phyloP scores from a whole-genome alignment of 2,113 vertebrate species.

The Clarias gariepinus region DNA sequence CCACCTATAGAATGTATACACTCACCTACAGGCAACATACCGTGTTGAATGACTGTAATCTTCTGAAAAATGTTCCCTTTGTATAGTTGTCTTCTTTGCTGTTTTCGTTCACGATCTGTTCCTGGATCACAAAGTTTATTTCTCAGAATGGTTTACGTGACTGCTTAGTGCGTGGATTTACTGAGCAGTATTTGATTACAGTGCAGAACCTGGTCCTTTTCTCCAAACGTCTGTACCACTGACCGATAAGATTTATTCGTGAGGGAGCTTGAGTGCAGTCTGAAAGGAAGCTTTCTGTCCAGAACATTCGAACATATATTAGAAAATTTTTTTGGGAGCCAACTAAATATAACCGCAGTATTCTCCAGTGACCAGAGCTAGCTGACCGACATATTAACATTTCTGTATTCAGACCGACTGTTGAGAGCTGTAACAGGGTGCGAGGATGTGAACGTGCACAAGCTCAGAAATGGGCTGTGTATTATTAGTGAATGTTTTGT shows the following conservation, averaged over 20 bases:
- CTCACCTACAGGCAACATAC: neutral
- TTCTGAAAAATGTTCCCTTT: neutral
- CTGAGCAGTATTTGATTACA: constrained; percentile 23
- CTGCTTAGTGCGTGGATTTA: neutral
- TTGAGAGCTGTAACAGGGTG: constrained; percentile 20
- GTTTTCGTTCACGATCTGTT: neutral
- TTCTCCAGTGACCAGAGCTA: constrained; percentile 36
- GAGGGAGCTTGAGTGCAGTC: constrained; percentile 17
- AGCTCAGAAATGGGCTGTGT: constrained; percentile 5
- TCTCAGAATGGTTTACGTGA: constrained; percentile 1
- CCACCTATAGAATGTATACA: neutral
- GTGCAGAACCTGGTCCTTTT: constrained; percentile 28
- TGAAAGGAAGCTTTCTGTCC: constrained; percentile 38
- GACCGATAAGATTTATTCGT: constrained; percentile 35
- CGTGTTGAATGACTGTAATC: neutral
- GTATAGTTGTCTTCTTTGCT: neutral
- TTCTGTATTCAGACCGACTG: constrained; percentile 38
- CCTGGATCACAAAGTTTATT: neutral
- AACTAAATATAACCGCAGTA: constrained; percentile 47
- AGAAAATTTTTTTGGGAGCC: constrained; percentile 46
- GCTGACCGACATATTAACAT: constrained; percentile 48
- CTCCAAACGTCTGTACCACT: constrained; percentile 18
- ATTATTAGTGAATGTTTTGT: constrained; percentile 24
- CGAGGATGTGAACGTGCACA: constrained; percentile 6
- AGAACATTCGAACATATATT: constrained; percentile 41